Conservation (phyloP, 2,113 vertebrate species). For the Poeciliopsis prolifica region DNA sequence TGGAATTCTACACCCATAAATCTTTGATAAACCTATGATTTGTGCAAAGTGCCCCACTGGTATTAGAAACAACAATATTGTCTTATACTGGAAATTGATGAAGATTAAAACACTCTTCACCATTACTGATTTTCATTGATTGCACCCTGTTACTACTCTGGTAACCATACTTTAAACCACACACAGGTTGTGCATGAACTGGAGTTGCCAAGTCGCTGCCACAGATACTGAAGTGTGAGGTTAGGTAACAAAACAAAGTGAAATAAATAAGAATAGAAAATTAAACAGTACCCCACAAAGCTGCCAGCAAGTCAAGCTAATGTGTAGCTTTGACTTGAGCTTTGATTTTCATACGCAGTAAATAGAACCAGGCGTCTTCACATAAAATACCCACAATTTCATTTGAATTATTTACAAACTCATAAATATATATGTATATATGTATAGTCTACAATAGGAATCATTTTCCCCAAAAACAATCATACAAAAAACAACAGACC, state of each 20-base stretch:
- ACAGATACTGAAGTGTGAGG: conserved; percentile 66
- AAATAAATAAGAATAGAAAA: conserved; percentile 61
- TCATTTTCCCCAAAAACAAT: conserved; percentile 63
- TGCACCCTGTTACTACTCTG: conserved; percentile 29
- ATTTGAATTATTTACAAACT: conserved; percentile 80
- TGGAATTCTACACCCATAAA: conserved; percentile 30
- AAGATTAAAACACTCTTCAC: conserved; percentile 31
- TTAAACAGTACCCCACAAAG: conserved; percentile 71
- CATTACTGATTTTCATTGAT: conserved; percentile 39
- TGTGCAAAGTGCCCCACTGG: conserved; percentile 30
- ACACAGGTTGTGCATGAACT: conserved; percentile 55
- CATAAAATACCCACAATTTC: conserved; percentile 81
- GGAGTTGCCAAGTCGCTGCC: conserved; percentile 78
- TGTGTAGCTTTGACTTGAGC: conserved; percentile 75
- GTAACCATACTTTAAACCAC: conserved; percentile 23
- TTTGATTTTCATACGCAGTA: conserved; percentile 81
- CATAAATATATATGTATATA: conserved; percentile 69
- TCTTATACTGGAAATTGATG: conserved; percentile 37
- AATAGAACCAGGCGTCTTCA: conserved; percentile 73
- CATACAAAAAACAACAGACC: conserved; percentile 73
- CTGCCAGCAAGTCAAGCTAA: conserved; percentile 73
- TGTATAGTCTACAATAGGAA: conserved; percentile 67
- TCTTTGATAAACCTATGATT: conserved; percentile 28
- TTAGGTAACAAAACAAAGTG: conserved; percentile 47
- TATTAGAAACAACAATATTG: conserved; percentile 9